Evolutionary conservation across 2,797 vertebrate species (phyloP).

Genomic region (Poeciliopsis presidionis): DNA sequence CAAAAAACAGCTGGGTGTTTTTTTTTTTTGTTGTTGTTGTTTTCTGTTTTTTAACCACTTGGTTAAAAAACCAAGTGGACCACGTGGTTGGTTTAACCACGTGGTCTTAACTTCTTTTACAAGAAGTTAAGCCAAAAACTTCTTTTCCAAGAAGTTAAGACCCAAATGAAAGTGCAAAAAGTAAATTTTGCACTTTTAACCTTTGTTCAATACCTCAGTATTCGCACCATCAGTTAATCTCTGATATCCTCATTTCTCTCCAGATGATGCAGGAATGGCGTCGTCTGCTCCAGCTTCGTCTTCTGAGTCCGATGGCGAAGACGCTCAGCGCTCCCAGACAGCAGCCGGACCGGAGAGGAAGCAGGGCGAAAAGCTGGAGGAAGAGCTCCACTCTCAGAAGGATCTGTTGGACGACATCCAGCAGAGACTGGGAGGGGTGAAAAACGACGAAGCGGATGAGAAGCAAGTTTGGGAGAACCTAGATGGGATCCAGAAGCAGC

Average conservation of each 20-base stretch:
- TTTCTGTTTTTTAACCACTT: no score
- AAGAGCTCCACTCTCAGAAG: slow-evolving; percentile 76
- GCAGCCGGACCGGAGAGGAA: slow-evolving; percentile 46
- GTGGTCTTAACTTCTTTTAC: no score
- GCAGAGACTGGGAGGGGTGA: slow-evolving; percentile 75
- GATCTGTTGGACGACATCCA: slow-evolving; percentile 76
- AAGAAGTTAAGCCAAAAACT: no score
- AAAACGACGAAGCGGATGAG: slow-evolving; percentile 58
- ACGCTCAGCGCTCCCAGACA: slow-evolving; percentile 30
- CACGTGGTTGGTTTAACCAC: no score
- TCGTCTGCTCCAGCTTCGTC: slow-evolving; percentile 24
- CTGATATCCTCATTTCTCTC: slow-evolving; percentile 46
- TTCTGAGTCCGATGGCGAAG: slow-evolving; percentile 41
- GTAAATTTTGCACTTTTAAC: no score
- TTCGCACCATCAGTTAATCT: neutral
- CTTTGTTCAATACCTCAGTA: no score
- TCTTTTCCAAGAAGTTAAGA: no score
- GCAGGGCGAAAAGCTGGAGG: slow-evolving; percentile 49
- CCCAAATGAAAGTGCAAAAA: no score
- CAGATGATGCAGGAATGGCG: slow-evolving; percentile 54
- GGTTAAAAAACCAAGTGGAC: no score
- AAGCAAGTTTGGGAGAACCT: slow-evolving; percentile 70
- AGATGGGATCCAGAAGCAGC: slow-evolving; percentile 76
- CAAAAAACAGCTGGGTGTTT: no score
- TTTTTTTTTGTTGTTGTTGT: no score